Percentiles rank a stretch among this genome's conserved stretches.
These are phyloP conservation scores for Myotis brandtii DNA, from an alignment of 2,113 vertebrate species.

Conservation along the genomic window DNA sequence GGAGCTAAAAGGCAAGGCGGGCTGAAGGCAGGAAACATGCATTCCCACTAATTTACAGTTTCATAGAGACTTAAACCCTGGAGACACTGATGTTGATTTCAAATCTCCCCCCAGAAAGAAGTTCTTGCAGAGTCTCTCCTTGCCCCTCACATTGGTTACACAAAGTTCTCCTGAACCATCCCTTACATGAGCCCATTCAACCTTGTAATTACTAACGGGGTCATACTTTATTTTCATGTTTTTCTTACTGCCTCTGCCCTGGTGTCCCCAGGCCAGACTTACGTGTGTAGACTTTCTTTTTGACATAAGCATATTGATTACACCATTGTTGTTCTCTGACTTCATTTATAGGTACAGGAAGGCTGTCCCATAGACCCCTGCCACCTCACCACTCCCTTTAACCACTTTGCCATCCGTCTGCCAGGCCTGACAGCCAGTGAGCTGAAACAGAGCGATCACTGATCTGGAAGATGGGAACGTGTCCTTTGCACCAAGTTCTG, in stretches of 20 bases:
- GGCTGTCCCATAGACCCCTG: not conserved
- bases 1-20: not conserved
- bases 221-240: not conserved
- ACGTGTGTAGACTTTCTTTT: not conserved
- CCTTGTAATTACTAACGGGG: not conserved
- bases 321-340: not conserved
- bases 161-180: not conserved
- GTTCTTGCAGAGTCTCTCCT: not conserved
- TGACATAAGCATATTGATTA: not conserved
- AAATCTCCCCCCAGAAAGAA: not conserved
- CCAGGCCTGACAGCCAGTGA: not conserved
- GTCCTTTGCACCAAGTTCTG: not conserved
- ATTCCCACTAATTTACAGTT: not conserved
- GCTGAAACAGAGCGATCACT: not conserved
- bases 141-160: not conserved
- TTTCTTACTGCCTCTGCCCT: not conserved
- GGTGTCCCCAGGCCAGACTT: not conserved
- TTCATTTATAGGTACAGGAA: not conserved
- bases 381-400: not conserved
- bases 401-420: not conserved
- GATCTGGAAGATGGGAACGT: not conserved
- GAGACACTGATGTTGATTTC: not conserved
- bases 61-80: not conserved
- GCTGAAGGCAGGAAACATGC: not conserved
- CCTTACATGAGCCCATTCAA: not conserved